phyloP scores from a whole-genome alignment of 2,888 invertebrate species.

The Volucella zonaria region DNA sequence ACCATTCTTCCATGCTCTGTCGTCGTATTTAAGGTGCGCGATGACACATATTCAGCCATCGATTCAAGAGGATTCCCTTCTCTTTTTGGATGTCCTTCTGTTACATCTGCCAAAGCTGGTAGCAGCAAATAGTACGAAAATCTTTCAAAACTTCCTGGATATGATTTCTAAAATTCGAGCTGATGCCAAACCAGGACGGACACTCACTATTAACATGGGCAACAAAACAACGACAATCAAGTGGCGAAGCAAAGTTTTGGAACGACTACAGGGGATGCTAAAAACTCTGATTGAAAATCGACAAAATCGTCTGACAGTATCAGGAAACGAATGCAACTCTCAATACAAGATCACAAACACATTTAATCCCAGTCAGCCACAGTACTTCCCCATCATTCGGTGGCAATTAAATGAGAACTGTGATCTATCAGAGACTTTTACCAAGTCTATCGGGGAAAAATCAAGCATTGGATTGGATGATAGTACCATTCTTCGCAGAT shows the following conservation, averaged over 20 bases:
- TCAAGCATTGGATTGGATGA: conserved; percentile 78
- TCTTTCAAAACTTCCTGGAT: conserved; percentile 91
- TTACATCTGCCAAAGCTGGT: conserved; percentile 87
- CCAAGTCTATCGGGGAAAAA: conserved; percentile 81
- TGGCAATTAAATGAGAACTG: conserved; percentile 80
- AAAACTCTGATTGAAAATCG: conserved; percentile 79
- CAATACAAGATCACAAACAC: conserved; percentile 73
- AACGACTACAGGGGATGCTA: conserved; percentile 87
- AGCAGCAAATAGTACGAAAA: conserved; percentile 86
- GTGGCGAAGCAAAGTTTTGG: conserved; percentile 90
- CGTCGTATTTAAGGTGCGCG: conserved; percentile 92
- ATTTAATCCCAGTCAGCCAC: conserved; percentile 72
- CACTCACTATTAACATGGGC: conserved; percentile 87
- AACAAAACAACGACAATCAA: conserved; percentile 89
- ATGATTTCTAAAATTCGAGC: conserved; percentile 90
- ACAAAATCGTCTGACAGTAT: conserved; percentile 45
- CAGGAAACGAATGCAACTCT: conserved; percentile 76
- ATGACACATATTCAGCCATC: conserved; percentile 93
- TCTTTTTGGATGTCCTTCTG: conserved; percentile 90
- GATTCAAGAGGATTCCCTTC: conserved; percentile 92
- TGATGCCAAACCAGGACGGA: conserved; percentile 87
- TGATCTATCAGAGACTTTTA: conserved; percentile 82
- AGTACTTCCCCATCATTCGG: conserved; percentile 75
- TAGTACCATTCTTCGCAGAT: conserved; percentile 84
- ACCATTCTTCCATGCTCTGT: conserved; percentile 90